Conservation (phyloP, 2,797 vertebrate species). For the Anomalospiza imberbis region DNA sequence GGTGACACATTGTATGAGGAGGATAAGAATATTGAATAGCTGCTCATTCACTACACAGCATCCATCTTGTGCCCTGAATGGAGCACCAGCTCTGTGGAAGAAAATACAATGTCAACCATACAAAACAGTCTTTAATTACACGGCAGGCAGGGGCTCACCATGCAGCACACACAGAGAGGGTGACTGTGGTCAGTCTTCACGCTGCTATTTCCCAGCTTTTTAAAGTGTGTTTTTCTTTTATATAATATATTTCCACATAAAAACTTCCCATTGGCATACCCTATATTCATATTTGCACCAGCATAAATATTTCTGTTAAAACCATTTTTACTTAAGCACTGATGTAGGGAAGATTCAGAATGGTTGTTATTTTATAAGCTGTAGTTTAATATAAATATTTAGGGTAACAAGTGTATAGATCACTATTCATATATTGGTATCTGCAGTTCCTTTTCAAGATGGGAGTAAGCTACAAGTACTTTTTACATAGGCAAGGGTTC, state of each 20-base stretch:
- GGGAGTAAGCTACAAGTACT: neutral
- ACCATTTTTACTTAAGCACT: neutral
- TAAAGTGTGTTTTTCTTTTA: neutral
- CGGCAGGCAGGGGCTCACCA: neutral
- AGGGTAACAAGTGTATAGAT: neutral
- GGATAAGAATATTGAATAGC: constrained; percentile 58
- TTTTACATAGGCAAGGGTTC: neutral
- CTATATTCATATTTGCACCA: neutral
- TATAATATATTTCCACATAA: neutral
- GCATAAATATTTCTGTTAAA: neutral
- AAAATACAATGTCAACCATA: constrained; percentile 58
- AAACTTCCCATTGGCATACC: neutral
- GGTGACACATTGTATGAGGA: constrained; percentile 54
- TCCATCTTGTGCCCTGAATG: constrained; percentile 40
- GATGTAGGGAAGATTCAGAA: neutral
- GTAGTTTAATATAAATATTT: neutral
- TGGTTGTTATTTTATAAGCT: neutral
- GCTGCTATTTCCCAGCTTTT: neutral
- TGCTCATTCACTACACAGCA: constrained; percentile 50
- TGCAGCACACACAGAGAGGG: neutral
- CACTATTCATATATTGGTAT: neutral
- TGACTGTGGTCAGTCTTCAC: neutral
- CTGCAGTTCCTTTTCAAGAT: neutral
- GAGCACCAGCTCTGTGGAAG: constrained; percentile 26
- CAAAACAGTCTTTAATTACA: constrained; percentile 24